phyloP scores from a whole-genome alignment of 2,797 vertebrate genomes.

The Melanogrammus aeglefinus region DNA sequence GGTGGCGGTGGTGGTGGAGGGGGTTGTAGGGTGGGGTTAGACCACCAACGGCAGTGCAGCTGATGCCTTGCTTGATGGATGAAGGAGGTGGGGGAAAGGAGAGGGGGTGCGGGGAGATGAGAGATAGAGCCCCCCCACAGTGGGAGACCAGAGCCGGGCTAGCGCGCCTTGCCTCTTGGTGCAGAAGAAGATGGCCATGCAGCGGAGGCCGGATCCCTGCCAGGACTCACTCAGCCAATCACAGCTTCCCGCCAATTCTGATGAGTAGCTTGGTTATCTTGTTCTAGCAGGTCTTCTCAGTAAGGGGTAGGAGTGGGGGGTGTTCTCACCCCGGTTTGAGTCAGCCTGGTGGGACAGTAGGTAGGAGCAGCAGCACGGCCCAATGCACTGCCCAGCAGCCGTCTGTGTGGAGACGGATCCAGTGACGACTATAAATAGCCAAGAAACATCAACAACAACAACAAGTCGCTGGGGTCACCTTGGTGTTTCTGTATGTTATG shows the following conservation, averaged over 20 bases:
- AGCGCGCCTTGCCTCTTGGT: background rate
- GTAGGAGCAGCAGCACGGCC: background rate
- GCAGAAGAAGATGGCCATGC: background rate
- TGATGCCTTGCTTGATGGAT: slow-evolving; percentile 2
- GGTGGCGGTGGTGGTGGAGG: background rate
- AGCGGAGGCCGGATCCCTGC: background rate
- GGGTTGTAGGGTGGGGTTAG: background rate
- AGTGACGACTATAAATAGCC: background rate
- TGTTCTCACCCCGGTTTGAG: background rate
- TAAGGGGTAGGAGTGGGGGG: background rate
- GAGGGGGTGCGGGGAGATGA: background rate
- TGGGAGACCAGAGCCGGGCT: background rate
- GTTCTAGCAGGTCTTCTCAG: background rate
- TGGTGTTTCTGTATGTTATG: background rate
- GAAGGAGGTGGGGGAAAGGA: background rate
- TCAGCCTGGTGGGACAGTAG: background rate
- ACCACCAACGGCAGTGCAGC: background rate
- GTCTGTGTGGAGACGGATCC: background rate
- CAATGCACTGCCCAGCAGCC: background rate
- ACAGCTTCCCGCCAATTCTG: background rate
- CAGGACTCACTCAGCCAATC: background rate
- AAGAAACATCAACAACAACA: background rate
- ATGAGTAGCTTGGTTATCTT: background rate
- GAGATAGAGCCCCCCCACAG: background rate
- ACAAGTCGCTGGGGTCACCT: background rate